phyloP scores from a whole-genome alignment of 1,140 invertebrate genomes.

The Bombus cullumanus region DNA sequence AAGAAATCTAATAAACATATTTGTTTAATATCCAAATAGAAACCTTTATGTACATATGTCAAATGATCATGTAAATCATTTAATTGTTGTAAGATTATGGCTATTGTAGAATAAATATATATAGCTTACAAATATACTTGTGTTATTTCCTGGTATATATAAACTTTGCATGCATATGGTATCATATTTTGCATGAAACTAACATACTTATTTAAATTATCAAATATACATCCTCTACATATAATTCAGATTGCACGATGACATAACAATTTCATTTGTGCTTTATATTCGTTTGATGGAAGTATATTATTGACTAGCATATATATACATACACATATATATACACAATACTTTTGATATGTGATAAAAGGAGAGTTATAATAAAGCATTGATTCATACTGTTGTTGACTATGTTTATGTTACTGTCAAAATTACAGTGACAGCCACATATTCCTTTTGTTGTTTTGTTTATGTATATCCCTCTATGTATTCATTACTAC shows the following conservation, averaged over 20 bases:
- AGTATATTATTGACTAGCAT: constrained; percentile 35
- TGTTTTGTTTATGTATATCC: background rate
- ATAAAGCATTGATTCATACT: background rate
- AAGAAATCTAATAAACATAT: constrained; percentile 13
- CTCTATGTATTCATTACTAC: constrained; percentile 43
- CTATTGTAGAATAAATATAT: constrained; percentile 9
- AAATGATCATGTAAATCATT: background rate
- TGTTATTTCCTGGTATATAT: background rate
- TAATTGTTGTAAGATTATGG: background rate
- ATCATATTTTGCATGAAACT: constrained; percentile 1
- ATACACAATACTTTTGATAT: constrained; percentile 17
- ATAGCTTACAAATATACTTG: background rate
- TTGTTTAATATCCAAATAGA: constrained; percentile 14
- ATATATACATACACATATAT: background rate
- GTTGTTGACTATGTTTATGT: constrained; percentile 2
- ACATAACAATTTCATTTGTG: constrained; percentile 23
- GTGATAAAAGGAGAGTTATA: constrained; percentile 14
- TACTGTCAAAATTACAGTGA: constrained; percentile 19
- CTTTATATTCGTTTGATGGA: background rate
- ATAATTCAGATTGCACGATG: constrained; percentile 4
- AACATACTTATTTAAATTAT: constrained; percentile 2
- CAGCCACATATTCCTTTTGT: constrained; percentile 2
- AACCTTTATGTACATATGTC: background rate
- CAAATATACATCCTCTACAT: constrained; percentile 19
- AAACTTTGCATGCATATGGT: background rate